Base-by-base conservation (phyloP, 2,113 vertebrate species). In the Malurus elegans region DNA sequence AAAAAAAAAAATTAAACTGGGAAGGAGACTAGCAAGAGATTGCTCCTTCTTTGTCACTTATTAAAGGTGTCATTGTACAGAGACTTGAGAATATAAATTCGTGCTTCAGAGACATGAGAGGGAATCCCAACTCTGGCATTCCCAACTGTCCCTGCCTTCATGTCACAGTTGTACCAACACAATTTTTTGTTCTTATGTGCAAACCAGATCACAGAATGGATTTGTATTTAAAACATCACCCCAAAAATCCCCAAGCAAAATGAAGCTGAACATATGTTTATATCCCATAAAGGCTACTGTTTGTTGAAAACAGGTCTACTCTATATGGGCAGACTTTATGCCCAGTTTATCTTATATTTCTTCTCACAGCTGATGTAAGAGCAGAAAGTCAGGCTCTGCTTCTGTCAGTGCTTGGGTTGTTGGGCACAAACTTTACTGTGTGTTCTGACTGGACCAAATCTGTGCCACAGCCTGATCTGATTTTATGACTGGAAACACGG, bases 391-490 rank as follows among this genome's bases (percentile, higher is more conserved):
- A 73, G 13, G 17, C 42, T 73, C 29, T 38, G 32, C 18, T 25
- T 82, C 14, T 42, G 8, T 12, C 28, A 23, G 44, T 36, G 6
- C 34, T 64, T 47, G 29, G 23, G 18, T 18, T 69, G 29, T 12
- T 16, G 19, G 25, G 6, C 45, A 72, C 53, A 72, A 79, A 32
- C 23, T 11, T 21, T 26, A 17, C 56, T 50, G 4, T n/a, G n/a
- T n/a, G n/a, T 34, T 60, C 44, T 56, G 19, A n/a, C 18, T 0
- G 0, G 34, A 79, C 6, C 16, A 75, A 75, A 79, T 28, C 42
- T 0, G 0, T 58, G 14, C 53, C 2, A 2, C 38, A 54, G 14
- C 8, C 15, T 58, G 47, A 20, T 15, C 38, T 2, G 8, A 13
- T 25, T 14, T 14, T 71, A 17, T 15, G 28, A 36, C 18, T 76